Evolutionary conservation across 2,113 vertebrate species (phyloP), one percentile per base, ranked within the genome.

Genomic region (Progne subis): DNA sequence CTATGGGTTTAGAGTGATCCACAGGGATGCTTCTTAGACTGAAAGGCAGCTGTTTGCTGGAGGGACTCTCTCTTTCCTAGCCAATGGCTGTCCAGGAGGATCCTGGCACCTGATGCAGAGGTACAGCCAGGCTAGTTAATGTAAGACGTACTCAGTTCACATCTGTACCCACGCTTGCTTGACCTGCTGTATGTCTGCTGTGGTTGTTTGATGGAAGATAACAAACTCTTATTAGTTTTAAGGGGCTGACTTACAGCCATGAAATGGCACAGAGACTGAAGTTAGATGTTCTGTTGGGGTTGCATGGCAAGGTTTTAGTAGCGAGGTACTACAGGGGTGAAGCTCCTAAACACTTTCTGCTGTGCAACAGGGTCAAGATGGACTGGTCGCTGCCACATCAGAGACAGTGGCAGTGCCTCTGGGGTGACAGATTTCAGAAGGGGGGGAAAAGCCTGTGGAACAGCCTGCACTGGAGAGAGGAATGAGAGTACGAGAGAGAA

Each of bases 121-220:
- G 19, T 78, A 4, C 13, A 64, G 20, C 43, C 46, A 65, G 43
- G 18, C 31, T 21, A 20, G 31, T 6, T 39, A 26, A 25, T 37
- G 1, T n/a, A n/a, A n/a, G 28, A n/a, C 6, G 52, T 43, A 43
- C 5, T n/a, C 3, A 0, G 50, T 31, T 80, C 32, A 31, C 32
- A 12, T 67, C 61, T 46, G 41, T 67, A 55, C 26, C 32, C 50
- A 55, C 19, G 24, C 50, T 55, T 80, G 32, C 55, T 65, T 60
- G 8, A 34, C 41, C 13, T 72, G 39, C 55, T 85, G 29, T 43
- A 1, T 41, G 41, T 43, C 44, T 55, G 39, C 25, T 90, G 46
- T 41, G 17, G 25, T 56, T 29, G 28, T 12, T 64, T 53, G 70
- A 12, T 59, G 32, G 50, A 90, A 46, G 18, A 28, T n/a, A 69